These are phyloP conservation scores for Sminthopsis crassicaudata DNA, from an alignment of 2,113 vertebrate genomes.

Conservation along the genomic window DNA sequence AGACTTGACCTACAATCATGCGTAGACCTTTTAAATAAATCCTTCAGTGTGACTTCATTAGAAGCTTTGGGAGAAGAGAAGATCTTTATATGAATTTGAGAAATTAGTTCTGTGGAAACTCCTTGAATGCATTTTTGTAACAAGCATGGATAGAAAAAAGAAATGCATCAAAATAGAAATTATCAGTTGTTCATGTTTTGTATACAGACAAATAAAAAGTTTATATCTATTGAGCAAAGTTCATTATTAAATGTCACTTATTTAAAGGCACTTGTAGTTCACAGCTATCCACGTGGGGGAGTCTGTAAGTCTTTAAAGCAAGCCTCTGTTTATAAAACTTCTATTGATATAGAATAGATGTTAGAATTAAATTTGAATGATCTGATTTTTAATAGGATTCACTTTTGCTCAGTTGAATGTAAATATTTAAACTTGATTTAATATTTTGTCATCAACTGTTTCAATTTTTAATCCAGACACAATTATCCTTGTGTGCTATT, in stretches of 20 bases:
- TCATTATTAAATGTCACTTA: conserved; percentile 62
- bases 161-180: conserved; percentile 11
- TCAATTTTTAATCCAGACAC: conserved; percentile 31
- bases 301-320: conserved; percentile 67
- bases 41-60: conserved; percentile 46
- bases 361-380: conserved; percentile 16
- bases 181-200: neutral
- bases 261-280: conserved; percentile 67
- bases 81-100: neutral
- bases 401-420: too few species aligned
- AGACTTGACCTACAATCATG: neutral
- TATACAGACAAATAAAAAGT: conserved; percentile 51
- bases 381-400: neutral
- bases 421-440: neutral
- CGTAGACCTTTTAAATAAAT: conserved; percentile 32
- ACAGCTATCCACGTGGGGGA: conserved; percentile 81
- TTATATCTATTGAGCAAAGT: conserved; percentile 48
- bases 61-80: conserved; percentile 10
- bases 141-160: neutral
- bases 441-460: neutral
- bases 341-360: conserved; percentile 13
- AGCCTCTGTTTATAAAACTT: conserved; percentile 67
- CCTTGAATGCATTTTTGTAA: neutral
- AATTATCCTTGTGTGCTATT: neutral
- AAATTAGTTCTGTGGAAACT: neutral